Conservation (phyloP, 2,113 vertebrate genomes). For the Bufo bufo region DNA sequence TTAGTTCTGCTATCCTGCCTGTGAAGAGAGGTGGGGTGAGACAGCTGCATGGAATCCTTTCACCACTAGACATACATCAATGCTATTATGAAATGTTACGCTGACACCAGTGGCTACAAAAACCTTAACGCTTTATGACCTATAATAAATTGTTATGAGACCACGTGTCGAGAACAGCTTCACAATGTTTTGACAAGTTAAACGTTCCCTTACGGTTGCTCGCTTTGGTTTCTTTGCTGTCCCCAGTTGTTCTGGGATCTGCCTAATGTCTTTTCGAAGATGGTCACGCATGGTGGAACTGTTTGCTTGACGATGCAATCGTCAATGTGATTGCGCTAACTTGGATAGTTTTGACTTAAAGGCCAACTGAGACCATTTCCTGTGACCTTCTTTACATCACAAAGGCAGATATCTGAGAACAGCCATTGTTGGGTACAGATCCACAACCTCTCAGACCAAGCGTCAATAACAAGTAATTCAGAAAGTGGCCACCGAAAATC, state of each 20-base stretch:
- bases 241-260: neutral
- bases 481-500: too few species aligned
- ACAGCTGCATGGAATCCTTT: slow-evolving; percentile 27
- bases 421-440: too few species aligned
- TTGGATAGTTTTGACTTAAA: neutral
- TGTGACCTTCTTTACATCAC: too few species aligned
- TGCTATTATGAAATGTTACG: neutral
- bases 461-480: too few species aligned
- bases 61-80: slow-evolving; percentile 16
- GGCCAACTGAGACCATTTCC: too few species aligned
- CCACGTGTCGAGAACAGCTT: neutral
- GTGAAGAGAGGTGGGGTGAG: slow-evolving; percentile 46
- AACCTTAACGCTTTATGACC: slow-evolving; percentile 20
- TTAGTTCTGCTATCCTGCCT: slow-evolving; percentile 73
- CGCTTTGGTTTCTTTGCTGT: neutral
- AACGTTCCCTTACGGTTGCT: neutral
- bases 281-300: neutral
- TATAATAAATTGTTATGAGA: slow-evolving; percentile 6
- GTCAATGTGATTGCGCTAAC: neutral
- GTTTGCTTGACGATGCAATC: neutral
- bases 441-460: too few species aligned
- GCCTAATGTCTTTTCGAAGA: neutral
- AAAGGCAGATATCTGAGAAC: too few species aligned
- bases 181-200: neutral
- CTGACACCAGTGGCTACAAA: slow-evolving; percentile 9